Evolutionary conservation across 1,140 invertebrate species (phyloP).

Genomic region (Pissodes strobi): DNA sequence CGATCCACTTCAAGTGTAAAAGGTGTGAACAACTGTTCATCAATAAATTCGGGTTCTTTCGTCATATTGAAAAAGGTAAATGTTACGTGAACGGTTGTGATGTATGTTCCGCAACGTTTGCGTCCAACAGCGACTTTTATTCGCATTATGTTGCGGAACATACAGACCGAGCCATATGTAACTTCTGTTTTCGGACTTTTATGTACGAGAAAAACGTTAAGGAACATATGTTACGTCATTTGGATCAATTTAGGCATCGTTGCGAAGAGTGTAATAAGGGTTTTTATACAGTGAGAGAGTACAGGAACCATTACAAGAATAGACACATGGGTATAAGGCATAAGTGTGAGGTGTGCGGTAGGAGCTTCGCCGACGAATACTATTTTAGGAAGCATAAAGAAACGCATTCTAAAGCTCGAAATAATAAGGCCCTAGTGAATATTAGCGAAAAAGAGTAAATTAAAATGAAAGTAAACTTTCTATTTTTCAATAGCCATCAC

Average conservation of each 20-base stretch:
- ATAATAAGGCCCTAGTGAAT: background rate
- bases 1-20: constrained; percentile 50
- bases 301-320: constrained; percentile 56
- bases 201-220: constrained; percentile 56
- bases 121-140: constrained; percentile 47
- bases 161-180: constrained; percentile 52
- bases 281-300: constrained; percentile 54
- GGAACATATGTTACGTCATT: constrained; percentile 53
- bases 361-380: constrained; percentile 65
- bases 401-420: constrained; percentile 55
- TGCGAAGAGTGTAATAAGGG: constrained; percentile 54
- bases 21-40: constrained; percentile 54
- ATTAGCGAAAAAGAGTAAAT: no score
- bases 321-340: constrained; percentile 56
- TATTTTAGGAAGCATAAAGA: constrained; percentile 65
- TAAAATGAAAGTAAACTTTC: no score
- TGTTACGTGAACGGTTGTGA: constrained; percentile 54
- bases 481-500: no score
- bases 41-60: constrained; percentile 52
- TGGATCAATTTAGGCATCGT: constrained; percentile 53
- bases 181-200: constrained; percentile 54
- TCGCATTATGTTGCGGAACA: constrained; percentile 48
- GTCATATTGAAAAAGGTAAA: constrained; percentile 54
- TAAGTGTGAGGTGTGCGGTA: constrained; percentile 62
- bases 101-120: constrained; percentile 44